Base-by-base conservation (phyloP, 2,888 invertebrate species). In the Dasypogon diadema region DNA sequence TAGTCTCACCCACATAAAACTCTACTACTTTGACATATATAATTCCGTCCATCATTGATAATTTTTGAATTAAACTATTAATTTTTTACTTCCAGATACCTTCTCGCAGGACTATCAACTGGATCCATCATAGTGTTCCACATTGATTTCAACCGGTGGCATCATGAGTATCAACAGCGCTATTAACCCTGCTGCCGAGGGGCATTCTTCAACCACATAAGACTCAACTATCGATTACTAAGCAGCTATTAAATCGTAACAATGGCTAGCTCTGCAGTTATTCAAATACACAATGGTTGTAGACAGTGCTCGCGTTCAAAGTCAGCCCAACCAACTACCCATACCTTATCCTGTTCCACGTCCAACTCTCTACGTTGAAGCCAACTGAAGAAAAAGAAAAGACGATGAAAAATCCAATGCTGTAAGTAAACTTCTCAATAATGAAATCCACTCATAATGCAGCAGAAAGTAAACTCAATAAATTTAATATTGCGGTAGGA, bases 121-220 rank as follows among this genome's bases (percentile, higher is more conserved):
- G 99, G 99, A 73, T 98, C 99, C 73, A 93, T 99, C 81, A 96
- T 99, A 78, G 98, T 99, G 82, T 99, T 99, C 89, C 98, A 99
- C 89, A 98, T 99, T 86, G 99, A 99, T 88, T 99, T 99, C 89
- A 99, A 99, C 88, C 90, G 96, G 84, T 97, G 97, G 97, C 97
- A 97, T 87, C 96, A 97, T 86, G 96, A 97, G 87, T 97, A 96
- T 87, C 96, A 97, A 84, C 96, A 96, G 87, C 92, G 96, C 82
- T 96, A 96, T 89, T 96, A 90, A 90, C 58, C 60, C 56, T 72
- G 73, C 37, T 60, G 42, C 24, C 48, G 46, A 46, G 75, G 48
- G 48, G 70, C 60, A 72, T 55, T 42, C 72, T 73, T 54, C 58
- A 72, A 76, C 48, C 70, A 60, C 42, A 72, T 55, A 26, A 42